phyloP scores from a whole-genome alignment of 2,888 invertebrate genomes.

The Agrotis clavis region DNA sequence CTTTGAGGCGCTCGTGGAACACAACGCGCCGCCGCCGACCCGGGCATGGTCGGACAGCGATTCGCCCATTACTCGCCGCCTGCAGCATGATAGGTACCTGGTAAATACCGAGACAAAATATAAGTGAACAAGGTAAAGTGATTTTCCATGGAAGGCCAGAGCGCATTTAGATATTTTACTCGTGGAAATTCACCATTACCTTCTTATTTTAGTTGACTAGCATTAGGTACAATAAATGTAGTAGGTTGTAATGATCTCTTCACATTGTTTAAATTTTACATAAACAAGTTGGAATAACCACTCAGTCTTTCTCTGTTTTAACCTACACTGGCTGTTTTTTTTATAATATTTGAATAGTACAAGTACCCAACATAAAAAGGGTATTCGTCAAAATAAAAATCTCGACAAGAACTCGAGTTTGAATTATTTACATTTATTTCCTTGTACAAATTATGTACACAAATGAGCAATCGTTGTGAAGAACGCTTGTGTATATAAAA shows the following conservation, averaged over 20 bases:
- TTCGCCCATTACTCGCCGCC: too few species aligned
- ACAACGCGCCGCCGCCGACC: too few species aligned
- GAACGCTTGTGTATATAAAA: slow-evolving; percentile 62
- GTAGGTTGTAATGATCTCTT: slow-evolving; percentile 8
- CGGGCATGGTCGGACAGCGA: too few species aligned
- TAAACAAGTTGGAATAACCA: neutral
- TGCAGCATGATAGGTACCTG: too few species aligned
- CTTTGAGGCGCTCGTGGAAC: too few species aligned
- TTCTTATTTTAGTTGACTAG: neutral
- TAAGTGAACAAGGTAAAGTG: too few species aligned
- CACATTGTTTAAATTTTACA: neutral
- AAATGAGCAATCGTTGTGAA: slow-evolving; percentile 75
- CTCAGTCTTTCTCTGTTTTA: neutral
- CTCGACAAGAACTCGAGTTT: slow-evolving; percentile 45
- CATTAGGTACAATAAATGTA: neutral
- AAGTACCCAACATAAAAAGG: slow-evolving; percentile 43
- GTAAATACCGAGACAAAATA: too few species aligned
- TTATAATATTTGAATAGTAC: neutral
- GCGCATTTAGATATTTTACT: neutral
- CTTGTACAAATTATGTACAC: slow-evolving; percentile 74
- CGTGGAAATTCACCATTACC: neutral
- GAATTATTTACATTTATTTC: slow-evolving; percentile 73
- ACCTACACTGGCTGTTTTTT: slow-evolving; percentile 12
- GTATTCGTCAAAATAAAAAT: slow-evolving; percentile 57
- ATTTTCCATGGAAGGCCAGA: too few species aligned